These are phyloP conservation scores for Melieria omissa DNA, from an alignment of 2,888 invertebrate species.

Conservation along the genomic window DNA sequence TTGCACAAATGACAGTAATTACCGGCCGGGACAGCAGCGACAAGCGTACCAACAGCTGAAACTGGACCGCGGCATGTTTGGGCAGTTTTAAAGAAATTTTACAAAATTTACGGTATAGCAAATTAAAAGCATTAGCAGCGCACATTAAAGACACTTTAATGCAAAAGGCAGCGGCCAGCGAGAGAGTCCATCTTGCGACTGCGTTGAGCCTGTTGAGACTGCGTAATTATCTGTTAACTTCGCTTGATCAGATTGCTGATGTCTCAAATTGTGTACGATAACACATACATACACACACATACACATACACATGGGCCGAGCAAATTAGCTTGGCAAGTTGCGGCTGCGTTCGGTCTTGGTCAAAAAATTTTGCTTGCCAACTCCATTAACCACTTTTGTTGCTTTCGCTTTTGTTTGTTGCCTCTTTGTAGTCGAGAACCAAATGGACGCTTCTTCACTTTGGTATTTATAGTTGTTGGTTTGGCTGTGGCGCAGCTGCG, in stretches of 20 bases:
- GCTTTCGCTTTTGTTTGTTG: slow-evolving; percentile 40
- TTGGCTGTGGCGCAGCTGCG: too few relatives aligned
- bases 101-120: slow-evolving; percentile 14
- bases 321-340: background rate
- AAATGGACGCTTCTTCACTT: too few relatives aligned
- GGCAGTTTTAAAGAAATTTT: background rate
- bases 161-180: slow-evolving; percentile 41
- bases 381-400: slow-evolving; percentile 23
- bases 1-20: too few relatives aligned
- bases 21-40: too few relatives aligned
- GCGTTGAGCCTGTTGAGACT: slow-evolving; percentile 26
- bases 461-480: too few relatives aligned
- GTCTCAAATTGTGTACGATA: slow-evolving; percentile 21
- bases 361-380: background rate
- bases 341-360: too few relatives aligned
- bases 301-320: background rate
- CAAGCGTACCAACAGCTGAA: slow-evolving; percentile 27
- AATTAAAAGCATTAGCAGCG: slow-evolving; percentile 38
- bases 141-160: slow-evolving; percentile 62
- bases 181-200: slow-evolving; percentile 29
- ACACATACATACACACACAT: background rate
- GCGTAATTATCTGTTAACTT: slow-evolving; percentile 54
- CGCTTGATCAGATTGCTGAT: slow-evolving; percentile 48
- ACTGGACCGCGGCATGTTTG: background rate
- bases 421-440: slow-evolving; percentile 2